Base-by-base conservation (phyloP, 1,140 invertebrate species). In the Anastrepha obliqua region DNA sequence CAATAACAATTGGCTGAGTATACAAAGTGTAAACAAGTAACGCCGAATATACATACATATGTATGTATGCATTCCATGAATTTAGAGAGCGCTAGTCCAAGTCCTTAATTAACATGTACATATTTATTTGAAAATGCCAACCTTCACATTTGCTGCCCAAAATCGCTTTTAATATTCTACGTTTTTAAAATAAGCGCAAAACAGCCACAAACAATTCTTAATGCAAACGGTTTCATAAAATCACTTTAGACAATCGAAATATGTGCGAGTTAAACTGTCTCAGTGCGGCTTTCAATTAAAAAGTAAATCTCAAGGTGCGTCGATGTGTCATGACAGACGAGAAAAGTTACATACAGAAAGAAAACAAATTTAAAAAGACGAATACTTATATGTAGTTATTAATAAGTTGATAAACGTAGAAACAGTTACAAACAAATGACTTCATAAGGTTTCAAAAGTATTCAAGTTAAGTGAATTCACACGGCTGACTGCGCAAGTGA, bases 81-180 rank as follows among this genome's bases (percentile, higher is more conserved):
- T 44, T 74, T 74, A 74, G 13, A 13, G 4, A 44, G 65, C 20
- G 39, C 29, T 11, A 55, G 51, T 39, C 15, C 44, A 74, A 17
- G 15, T 15, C 39, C 67, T 74, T 74, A 74, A 74, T 74, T 74
- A 74, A 44, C 39, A 74, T 74, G 13, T 29, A 29, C 29, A 29
- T 74, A 74, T 74, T 47, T 44, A n/a, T 17, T 47, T 74, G 8
- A 44, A 42, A 42, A 17, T 74, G 15, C 4, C 17, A 44, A 74
- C 67, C 67, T 74, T 74, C 67, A 74, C 42, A 74, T 74, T 70
- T 70, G 67, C 42, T 13, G 15, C 42, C 7, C 11, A 44, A 70
- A 70, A 44, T 70, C 42, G 67, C 67, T 70, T 70, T 70, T 39
- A 74, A 47, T 74, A 74, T 74, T 62, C 60, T 17, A n/a, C 15